A percentile compares a stretch with the other conserved stretches of the same genome.
These are phyloP conservation scores for Apis dorsata DNA, from an alignment of 1,140 invertebrate species.

Conservation along the genomic window DNA sequence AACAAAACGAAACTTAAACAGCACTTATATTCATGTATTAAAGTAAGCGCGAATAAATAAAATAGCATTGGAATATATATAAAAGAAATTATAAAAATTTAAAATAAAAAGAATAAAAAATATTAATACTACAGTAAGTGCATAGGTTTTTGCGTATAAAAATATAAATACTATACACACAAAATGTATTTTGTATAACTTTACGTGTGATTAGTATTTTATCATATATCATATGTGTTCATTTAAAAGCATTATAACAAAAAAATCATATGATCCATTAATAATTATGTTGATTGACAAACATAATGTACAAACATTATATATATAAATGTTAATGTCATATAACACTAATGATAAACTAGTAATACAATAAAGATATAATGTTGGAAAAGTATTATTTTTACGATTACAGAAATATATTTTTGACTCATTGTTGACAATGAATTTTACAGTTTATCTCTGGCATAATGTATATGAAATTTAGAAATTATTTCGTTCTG, in stretches of 20 bases:
- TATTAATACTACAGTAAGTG: not conserved
- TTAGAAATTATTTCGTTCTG: conserved; percentile 55
- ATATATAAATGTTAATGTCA: conserved; percentile 40
- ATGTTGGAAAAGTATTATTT: conserved; percentile 60
- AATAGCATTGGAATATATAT: not conserved
- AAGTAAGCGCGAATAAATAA: not conserved
- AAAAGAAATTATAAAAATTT: not conserved
- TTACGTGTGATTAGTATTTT: not conserved
- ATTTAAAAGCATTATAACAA: not conserved
- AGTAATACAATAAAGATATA: conserved; percentile 54
- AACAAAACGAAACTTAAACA: not conserved
- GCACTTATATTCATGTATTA: not conserved
- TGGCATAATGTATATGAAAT: conserved; percentile 58
- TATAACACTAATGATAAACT: conserved; percentile 42
- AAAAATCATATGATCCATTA: not conserved
- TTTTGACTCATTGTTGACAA: conserved; percentile 78
- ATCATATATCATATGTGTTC: conserved; percentile 27
- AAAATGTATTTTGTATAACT: conserved; percentile 10
- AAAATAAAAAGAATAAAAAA: not conserved
- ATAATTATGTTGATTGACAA: conserved; percentile 1
- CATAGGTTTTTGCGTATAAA: not conserved
- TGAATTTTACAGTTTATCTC: conserved; percentile 71
- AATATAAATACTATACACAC: not conserved
- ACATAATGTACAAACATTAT: conserved; percentile 45
- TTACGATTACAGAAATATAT: conserved; percentile 69